A percentile compares a stretch with the other conserved stretches of the same genome.
Conservation (phyloP, 2,888 invertebrate species). For the Cephus spinipes region DNA sequence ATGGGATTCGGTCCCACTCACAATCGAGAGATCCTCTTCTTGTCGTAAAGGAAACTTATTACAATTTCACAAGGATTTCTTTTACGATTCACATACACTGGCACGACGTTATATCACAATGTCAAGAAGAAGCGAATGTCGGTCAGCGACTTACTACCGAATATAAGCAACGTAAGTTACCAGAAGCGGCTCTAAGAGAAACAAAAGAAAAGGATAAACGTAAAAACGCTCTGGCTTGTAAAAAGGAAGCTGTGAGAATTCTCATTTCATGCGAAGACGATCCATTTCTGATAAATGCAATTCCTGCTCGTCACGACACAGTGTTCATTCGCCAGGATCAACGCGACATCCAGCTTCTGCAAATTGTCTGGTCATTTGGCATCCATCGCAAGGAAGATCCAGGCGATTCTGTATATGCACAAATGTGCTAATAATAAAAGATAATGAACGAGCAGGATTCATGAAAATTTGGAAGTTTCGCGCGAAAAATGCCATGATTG, state of each 20-base stretch:
- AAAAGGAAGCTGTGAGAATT: background rate
- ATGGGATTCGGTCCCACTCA: background rate
- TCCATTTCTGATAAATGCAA: background rate
- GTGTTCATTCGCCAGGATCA: background rate
- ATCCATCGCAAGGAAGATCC: background rate
- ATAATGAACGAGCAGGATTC: background rate
- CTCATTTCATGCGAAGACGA: background rate
- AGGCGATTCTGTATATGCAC: no score
- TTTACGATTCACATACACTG: background rate
- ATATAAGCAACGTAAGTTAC: background rate
- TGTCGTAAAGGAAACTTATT: background rate
- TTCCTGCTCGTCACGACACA: background rate
- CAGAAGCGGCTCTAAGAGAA: background rate
- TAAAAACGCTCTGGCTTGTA: background rate
- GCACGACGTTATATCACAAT: background rate
- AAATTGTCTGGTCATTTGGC: background rate
- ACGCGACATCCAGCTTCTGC: background rate
- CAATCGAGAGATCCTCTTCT: background rate
- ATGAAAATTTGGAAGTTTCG: background rate
- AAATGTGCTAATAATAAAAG: background rate
- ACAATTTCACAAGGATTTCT: background rate
- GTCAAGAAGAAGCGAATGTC: background rate
- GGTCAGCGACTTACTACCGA: background rate
- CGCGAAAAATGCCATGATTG: background rate
- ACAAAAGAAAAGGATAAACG: background rate